phyloP scores from a whole-genome alignment of 1,140 invertebrate genomes.

The Drosophila kikkawai region DNA sequence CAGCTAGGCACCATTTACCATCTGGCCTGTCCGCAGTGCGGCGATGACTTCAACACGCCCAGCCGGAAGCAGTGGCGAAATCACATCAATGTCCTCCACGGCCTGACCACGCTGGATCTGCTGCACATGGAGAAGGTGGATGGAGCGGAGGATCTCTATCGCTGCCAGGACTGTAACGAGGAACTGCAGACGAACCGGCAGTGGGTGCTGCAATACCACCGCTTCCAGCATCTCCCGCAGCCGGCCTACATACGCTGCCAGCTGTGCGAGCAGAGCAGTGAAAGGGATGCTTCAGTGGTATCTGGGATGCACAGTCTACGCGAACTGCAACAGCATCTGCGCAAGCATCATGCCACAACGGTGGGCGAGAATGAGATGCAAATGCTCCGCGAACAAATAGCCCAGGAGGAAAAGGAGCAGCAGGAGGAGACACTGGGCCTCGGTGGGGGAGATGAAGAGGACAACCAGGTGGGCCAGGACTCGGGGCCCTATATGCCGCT shows the following conservation, averaged over 20 bases:
- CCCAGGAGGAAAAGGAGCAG: constrained; percentile 42
- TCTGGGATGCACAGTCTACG: constrained; percentile 51
- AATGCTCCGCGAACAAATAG: constrained; percentile 35
- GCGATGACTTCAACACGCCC: constrained; percentile 59
- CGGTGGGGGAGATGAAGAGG: constrained; percentile 7
- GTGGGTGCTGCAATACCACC: constrained; percentile 65
- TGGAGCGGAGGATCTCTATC: constrained; percentile 56
- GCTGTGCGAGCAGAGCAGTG: constrained; percentile 47
- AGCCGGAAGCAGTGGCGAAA: constrained; percentile 59
- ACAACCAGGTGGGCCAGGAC: constrained; percentile 15
- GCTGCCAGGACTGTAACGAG: constrained; percentile 71
- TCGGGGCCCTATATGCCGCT: constrained; percentile 65
- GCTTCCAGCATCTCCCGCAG: constrained; percentile 71
- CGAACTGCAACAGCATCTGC: constrained; percentile 66
- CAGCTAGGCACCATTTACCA: constrained; percentile 37
- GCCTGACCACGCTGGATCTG: constrained; percentile 48
- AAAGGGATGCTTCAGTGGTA: constrained; percentile 8
- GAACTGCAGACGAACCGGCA: constrained; percentile 62
- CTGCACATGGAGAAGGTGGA: constrained; percentile 64
- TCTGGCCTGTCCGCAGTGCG: constrained; percentile 73
- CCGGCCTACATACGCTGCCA: constrained; percentile 70
- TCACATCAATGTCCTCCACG: constrained; percentile 70
- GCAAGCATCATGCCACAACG: constrained; percentile 33
- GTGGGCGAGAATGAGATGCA: constrained; percentile 31
- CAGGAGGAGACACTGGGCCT: constrained; percentile 15